Evolutionary conservation across 2,113 vertebrate genomes (phyloP).

Genomic region (Ahaetulla prasina): DNA sequence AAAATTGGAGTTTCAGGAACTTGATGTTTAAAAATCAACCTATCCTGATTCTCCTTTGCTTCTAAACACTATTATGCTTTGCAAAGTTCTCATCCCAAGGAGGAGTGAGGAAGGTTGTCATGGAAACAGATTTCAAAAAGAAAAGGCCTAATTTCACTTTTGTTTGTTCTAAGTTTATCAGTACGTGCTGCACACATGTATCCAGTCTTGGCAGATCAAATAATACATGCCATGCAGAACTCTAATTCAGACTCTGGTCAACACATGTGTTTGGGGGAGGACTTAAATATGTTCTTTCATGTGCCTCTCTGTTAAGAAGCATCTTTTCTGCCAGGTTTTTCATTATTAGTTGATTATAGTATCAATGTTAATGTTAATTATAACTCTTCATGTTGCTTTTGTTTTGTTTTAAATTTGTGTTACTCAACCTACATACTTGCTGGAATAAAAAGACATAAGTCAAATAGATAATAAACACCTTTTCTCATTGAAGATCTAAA

Average conservation of each 20-base stretch:
- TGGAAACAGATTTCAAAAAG: slow-evolving; percentile 16
- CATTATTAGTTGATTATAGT: neutral
- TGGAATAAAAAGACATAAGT: neutral
- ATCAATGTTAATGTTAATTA: neutral
- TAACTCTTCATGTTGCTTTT: neutral
- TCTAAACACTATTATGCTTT: neutral
- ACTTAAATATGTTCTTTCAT: neutral
- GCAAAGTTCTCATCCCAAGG: neutral
- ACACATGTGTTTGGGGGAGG: neutral
- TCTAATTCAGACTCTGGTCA: neutral
- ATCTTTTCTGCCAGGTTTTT: neutral
- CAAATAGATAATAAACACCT: neutral
- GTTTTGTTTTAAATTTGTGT: neutral
- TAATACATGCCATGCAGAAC: neutral
- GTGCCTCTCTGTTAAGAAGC: neutral
- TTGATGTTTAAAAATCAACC: neutral
- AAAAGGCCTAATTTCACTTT: neutral
- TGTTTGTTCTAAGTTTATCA: slow-evolving; percentile 5
- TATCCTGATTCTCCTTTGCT: neutral
- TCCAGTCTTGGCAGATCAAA: neutral
- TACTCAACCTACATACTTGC: neutral
- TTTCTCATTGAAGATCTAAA: neutral
- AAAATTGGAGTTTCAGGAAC: slow-evolving; percentile 9
- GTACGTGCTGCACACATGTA: neutral
- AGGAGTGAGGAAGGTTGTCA: neutral